These are phyloP conservation scores for Oophaga sylvatica DNA, from an alignment of 2,797 vertebrate genomes.

Conservation along the genomic window DNA sequence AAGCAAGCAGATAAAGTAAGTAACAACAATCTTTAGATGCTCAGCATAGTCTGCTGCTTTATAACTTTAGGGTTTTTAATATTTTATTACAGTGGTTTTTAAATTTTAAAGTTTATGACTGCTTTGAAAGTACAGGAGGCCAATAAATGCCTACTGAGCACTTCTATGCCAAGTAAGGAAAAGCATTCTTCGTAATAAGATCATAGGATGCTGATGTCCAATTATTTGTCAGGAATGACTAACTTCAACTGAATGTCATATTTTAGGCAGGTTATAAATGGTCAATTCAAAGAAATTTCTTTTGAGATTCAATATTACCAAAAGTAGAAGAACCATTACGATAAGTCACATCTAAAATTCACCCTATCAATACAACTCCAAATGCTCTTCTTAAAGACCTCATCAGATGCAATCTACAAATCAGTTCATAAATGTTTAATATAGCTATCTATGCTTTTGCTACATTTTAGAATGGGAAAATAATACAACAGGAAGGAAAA, in stretches of 20 bases:
- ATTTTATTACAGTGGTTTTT: neutral
- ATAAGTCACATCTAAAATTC: neutral
- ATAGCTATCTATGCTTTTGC: neutral
- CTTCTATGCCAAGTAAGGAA: conserved; percentile 11
- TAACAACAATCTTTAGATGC: neutral
- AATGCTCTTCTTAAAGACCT: neutral
- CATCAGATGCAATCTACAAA: neutral
- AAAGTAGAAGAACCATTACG: neutral
- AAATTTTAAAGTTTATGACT: conserved; percentile 6
- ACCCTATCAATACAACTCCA: neutral
- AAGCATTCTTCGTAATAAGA: neutral
- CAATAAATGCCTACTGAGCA: conserved; percentile 13
- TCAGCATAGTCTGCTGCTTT: conserved; percentile 4
- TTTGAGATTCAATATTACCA: neutral
- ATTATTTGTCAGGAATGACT: neutral
- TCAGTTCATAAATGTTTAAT: conserved; percentile 17
- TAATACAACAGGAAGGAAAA: neutral
- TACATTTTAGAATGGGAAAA: neutral
- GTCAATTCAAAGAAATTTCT: neutral
- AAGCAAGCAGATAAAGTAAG: neutral
- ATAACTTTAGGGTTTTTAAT: conserved; percentile 6
- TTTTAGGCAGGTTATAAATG: neutral
- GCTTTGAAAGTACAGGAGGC: neutral
- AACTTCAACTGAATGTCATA: neutral
- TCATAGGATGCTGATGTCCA: neutral